A percentile compares a stretch with the other conserved stretches of the same genome.
These are phyloP conservation scores for Linnaemya tessellans DNA, from an alignment of 2,888 invertebrate species.

Conservation along the genomic window DNA sequence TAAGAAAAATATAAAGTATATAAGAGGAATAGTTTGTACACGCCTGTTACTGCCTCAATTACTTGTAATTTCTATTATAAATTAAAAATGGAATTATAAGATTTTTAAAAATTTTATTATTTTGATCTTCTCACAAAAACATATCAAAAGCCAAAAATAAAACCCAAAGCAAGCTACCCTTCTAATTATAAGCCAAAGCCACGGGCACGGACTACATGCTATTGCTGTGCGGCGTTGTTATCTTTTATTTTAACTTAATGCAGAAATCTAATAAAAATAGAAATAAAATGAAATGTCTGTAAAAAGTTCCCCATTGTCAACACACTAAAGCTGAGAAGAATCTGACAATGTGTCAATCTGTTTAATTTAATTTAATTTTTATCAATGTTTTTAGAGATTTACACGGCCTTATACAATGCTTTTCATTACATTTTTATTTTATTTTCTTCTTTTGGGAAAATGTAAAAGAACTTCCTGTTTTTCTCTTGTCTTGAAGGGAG, in stretches of 20 bases:
- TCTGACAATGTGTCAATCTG: slow-evolving; percentile 71
- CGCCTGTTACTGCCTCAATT: no score
- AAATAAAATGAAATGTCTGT: not conserved
- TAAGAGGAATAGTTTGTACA: no score
- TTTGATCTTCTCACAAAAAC: not conserved
- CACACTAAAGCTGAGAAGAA: slow-evolving; percentile 35
- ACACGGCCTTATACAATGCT: slow-evolving; percentile 23
- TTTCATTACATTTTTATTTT: not conserved
- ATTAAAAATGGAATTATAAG: no score
- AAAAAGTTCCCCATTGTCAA: slow-evolving; percentile 55
- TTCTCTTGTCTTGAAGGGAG: slow-evolving; percentile 12
- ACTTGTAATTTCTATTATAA: no score
- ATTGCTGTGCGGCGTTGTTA: not conserved
- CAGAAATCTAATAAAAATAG: not conserved
- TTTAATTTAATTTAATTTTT: slow-evolving; percentile 71
- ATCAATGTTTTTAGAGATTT: slow-evolving; percentile 56
- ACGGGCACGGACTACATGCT: not conserved
- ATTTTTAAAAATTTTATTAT: no score
- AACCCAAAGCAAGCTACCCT: no score
- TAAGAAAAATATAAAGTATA: no score
- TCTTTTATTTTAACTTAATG: slow-evolving; percentile 30
- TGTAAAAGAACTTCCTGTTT: slow-evolving; percentile 52
- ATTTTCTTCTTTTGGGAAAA: slow-evolving; percentile 11
- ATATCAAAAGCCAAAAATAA: no score
- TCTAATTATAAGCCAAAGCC: not conserved